A percentile compares a stretch with the other conserved stretches of the same genome.
phyloP scores from a whole-genome alignment of 92 coral and sea anemone species.

The Metridium senile region DNA sequence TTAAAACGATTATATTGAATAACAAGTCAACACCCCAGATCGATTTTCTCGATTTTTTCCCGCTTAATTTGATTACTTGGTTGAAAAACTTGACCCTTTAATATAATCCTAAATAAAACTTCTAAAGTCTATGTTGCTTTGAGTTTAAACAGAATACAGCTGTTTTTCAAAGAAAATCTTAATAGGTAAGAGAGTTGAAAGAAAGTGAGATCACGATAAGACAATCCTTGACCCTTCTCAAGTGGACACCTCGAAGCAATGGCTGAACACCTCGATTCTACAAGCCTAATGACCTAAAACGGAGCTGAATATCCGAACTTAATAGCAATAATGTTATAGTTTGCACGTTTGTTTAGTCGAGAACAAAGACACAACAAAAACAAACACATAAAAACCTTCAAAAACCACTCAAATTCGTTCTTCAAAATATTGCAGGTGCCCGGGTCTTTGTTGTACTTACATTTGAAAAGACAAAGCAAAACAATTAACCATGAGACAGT shows the following conservation, averaged over 20 bases:
- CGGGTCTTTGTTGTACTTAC: background rate
- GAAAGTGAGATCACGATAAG: background rate
- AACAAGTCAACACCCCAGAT: no score
- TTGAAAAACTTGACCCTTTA: background rate
- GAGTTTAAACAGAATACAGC: background rate
- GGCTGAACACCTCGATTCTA: background rate
- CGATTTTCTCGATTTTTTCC: no score
- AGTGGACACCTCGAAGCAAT: constrained; percentile 3
- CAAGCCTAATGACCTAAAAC: background rate
- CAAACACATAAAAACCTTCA: background rate
- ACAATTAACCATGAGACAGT: constrained; percentile 3
- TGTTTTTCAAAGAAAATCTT: background rate
- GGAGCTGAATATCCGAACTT: background rate
- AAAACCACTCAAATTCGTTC: background rate
- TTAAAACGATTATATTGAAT: no score
- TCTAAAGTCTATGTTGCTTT: background rate
- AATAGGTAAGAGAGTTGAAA: background rate
- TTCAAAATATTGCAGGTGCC: background rate
- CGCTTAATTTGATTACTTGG: background rate
- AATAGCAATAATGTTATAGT: background rate
- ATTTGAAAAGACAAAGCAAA: constrained; percentile 3
- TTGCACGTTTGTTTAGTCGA: background rate
- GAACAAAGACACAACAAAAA: background rate
- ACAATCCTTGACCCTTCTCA: background rate
- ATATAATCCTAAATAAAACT: background rate